Conservation (phyloP, 2,888 invertebrate genomes). For the Macaria liturata region DNA sequence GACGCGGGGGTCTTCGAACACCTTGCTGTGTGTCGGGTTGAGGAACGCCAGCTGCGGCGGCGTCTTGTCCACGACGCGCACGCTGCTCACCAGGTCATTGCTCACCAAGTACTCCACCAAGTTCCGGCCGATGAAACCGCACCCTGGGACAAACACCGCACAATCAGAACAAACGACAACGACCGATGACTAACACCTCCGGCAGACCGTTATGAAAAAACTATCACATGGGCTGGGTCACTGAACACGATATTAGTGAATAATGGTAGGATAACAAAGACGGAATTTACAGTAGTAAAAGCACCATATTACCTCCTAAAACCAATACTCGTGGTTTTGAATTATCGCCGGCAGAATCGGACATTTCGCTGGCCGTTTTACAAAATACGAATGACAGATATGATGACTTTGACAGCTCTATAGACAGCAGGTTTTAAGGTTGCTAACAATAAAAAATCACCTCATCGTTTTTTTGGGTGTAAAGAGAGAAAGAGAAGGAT, state of each 20-base stretch:
- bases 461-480: too few species aligned
- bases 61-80: conserved; percentile 95
- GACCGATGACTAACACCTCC: conserved; percentile 69
- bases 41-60: conserved; percentile 97
- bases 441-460: conserved; percentile 21
- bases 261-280: conserved; percentile 1
- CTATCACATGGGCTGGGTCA: conserved; percentile 24
- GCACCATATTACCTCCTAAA: conserved; percentile 69
- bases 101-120: conserved; percentile 91
- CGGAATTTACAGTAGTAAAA: conserved; percentile 6
- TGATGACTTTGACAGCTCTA: conserved; percentile 18
- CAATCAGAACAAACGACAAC: conserved; percentile 34
- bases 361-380: conserved; percentile 69
- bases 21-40: conserved; percentile 87
- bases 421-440: conserved; percentile 26
- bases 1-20: conserved; percentile 89
- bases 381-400: conserved; percentile 41
- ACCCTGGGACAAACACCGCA: conserved; percentile 85
- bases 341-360: conserved; percentile 72
- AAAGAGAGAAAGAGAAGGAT: too few species aligned
- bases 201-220: conserved; percentile 62
- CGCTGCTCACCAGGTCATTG: conserved; percentile 88
- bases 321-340: conserved; percentile 74
- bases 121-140: conserved; percentile 96
- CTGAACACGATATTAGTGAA: neutral